These are phyloP conservation scores for Ploceus nigricollis DNA, from an alignment of 2,113 vertebrate genomes.

Conservation along the genomic window DNA sequence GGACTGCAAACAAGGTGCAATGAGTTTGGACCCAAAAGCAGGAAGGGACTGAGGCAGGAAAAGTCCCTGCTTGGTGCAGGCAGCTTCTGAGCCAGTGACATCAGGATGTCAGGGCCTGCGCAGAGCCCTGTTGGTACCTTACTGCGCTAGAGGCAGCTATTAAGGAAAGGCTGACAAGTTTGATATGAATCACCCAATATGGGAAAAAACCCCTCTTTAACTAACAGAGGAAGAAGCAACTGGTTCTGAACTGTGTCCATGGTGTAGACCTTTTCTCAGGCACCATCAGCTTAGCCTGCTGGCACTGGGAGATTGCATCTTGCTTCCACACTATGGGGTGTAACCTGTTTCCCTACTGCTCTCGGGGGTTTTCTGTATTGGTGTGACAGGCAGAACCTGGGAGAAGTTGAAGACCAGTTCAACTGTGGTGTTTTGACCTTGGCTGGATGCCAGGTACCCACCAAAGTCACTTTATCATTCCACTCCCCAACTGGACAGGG, in stretches of 20 bases:
- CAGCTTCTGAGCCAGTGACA: background rate
- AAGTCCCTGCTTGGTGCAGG: background rate
- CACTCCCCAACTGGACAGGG: background rate
- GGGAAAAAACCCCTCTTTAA: background rate
- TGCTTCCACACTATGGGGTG: no score
- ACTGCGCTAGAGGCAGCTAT: rapidly evolving
- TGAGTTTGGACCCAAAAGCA: background rate
- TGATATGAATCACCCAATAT: rapidly evolving
- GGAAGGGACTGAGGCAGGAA: background rate
- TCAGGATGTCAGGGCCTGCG: background rate
- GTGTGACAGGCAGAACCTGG: background rate
- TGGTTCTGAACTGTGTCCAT: rapidly evolving
- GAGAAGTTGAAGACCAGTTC: background rate
- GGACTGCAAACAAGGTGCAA: background rate
- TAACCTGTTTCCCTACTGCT: rapidly evolving
- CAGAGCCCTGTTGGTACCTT: rapidly evolving
- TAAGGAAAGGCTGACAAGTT: background rate
- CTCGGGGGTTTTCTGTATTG: background rate
- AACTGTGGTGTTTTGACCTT: background rate
- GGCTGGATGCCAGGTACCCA: background rate
- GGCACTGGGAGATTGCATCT: background rate
- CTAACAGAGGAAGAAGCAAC: background rate
- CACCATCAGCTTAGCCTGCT: background rate
- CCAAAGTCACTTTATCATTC: background rate
- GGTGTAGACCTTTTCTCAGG: background rate